A percentile compares a stretch with the other conserved stretches of the same genome.
Evolutionary conservation across 2,797 vertebrate genomes (phyloP).

Genomic region (Spheniscus humboldti): DNA sequence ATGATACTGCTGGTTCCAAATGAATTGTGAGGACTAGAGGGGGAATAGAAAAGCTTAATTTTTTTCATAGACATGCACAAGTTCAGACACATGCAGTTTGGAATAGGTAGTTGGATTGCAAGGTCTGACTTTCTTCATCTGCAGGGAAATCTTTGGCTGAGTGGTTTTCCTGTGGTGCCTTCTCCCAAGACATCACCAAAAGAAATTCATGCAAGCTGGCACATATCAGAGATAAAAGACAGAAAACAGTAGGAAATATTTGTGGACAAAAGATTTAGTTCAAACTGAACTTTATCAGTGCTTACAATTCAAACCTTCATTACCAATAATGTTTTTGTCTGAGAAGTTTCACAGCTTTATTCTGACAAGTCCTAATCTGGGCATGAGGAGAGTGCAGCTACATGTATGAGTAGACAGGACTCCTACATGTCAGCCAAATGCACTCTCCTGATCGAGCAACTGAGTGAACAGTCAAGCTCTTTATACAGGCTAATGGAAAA

Average conservation of each 20-base stretch:
- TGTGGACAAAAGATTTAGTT: background rate
- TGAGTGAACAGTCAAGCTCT: background rate
- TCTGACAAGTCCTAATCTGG: background rate
- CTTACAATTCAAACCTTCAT: background rate
- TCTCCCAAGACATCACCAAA: background rate
- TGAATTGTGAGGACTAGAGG: background rate
- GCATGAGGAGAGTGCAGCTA: background rate
- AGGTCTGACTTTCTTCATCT: background rate
- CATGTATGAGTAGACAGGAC: background rate
- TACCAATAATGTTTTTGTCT: background rate
- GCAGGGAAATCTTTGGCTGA: background rate
- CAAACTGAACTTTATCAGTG: background rate
- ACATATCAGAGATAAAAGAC: background rate
- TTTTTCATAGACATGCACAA: background rate
- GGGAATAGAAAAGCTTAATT: background rate
- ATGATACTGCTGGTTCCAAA: background rate
- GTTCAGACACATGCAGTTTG: conserved; percentile 6
- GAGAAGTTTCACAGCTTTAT: background rate
- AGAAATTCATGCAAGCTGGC: background rate
- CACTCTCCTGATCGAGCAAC: accelerated
- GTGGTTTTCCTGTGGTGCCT: background rate
- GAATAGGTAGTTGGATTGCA: background rate
- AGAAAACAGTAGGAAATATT: background rate
- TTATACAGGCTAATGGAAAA: background rate
- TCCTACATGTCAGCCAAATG: background rate